Evolutionary conservation across 2,797 vertebrate species (phyloP).

Genomic region (Brachyrhaphis roseni): DNA sequence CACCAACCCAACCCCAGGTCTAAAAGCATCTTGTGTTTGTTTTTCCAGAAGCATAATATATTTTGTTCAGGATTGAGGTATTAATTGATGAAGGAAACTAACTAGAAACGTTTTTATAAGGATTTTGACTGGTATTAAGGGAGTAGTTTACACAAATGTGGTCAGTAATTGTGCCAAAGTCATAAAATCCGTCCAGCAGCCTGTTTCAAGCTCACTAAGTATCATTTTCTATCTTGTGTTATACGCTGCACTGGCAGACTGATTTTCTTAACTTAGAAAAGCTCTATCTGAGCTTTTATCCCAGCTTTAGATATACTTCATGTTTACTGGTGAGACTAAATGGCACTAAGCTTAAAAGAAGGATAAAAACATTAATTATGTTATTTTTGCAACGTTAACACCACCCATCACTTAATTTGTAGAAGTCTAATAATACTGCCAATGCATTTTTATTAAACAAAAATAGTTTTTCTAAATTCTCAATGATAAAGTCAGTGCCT

Average conservation of each 20-base stretch:
- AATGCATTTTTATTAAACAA: neutral
- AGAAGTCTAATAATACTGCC: neutral
- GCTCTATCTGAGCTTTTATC: neutral
- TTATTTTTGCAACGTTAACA: neutral
- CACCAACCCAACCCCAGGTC: conserved; percentile 88
- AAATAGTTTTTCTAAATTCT: neutral
- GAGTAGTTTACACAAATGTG: neutral
- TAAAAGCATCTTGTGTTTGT: neutral
- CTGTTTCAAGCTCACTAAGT: neutral
- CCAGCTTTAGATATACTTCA: neutral
- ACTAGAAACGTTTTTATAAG: neutral
- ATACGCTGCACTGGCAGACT: neutral
- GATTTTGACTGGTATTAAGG: neutral
- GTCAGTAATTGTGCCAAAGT: neutral
- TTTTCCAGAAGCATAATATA: neutral
- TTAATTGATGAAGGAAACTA: neutral
- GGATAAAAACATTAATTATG: neutral
- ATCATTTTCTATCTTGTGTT: neutral
- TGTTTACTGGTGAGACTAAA: neutral
- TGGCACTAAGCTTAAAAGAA: neutral
- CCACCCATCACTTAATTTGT: neutral
- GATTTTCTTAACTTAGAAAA: conserved; percentile 1
- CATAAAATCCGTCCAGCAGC: neutral
- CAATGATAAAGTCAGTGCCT: neutral
- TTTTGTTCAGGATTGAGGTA: neutral